These are phyloP conservation scores for Philereme vetulata DNA, from an alignment of 2,888 invertebrate genomes.

Conservation along the genomic window DNA sequence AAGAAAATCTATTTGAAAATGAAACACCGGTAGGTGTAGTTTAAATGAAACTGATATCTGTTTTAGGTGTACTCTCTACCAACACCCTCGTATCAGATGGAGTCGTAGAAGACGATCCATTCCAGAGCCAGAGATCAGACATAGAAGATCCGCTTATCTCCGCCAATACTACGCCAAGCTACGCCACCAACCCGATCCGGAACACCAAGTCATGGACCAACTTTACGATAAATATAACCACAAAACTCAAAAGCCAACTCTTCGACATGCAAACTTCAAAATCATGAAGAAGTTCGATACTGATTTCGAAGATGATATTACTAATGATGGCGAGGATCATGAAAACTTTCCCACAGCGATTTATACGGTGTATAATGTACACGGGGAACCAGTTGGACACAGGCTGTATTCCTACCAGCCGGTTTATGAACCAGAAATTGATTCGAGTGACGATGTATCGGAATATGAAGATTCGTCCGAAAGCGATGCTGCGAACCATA, in stretches of 20 bases:
- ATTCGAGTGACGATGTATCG: conserved; percentile 59
- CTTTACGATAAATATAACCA: conserved; percentile 78
- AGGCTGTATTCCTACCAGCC: conserved; percentile 77
- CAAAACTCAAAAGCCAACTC: conserved; percentile 66
- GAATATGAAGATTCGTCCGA: conserved; percentile 62
- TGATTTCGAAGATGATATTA: conserved; percentile 61
- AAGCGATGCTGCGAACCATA: conserved; percentile 58
- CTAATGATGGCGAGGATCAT: conserved; percentile 53
- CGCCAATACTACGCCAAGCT: conserved; percentile 73
- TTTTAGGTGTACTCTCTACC: conserved; percentile 89
- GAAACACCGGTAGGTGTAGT: not conserved
- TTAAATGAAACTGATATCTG: not conserved
- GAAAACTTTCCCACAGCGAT: conserved; percentile 74
- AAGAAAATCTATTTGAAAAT: not conserved
- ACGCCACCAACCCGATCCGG: conserved; percentile 54
- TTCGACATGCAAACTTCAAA: conserved; percentile 76
- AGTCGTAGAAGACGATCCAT: conserved; percentile 87
- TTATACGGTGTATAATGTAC: conserved; percentile 75
- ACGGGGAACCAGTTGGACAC: conserved; percentile 79
- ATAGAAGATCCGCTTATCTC: conserved; percentile 68
- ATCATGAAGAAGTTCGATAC: conserved; percentile 75
- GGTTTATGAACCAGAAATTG: conserved; percentile 71
- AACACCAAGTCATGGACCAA: conserved; percentile 61
- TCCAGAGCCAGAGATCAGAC: conserved; percentile 67
- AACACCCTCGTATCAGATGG: conserved; percentile 94